Evolutionary conservation across 2,888 invertebrate species (phyloP), one percentile per base, ranked within the genome.

Genomic region (Eupithecia dodoneata): DNA sequence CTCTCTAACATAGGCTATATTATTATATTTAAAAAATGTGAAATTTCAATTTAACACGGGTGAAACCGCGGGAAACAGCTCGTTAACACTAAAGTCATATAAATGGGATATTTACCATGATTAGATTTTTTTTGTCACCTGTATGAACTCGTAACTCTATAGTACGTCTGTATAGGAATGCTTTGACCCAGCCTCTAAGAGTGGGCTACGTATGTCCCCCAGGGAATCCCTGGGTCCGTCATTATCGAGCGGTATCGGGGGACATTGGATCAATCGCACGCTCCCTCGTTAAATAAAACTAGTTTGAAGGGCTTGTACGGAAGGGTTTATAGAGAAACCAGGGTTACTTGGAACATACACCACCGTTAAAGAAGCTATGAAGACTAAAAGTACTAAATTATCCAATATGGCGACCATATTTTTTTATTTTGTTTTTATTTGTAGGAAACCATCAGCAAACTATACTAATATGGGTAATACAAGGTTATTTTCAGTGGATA

Each of bases 181-280:
- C 30, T 44, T 63, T 63, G 73, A 63, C 18, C 69, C 45, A 78
- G 78, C 78, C 52, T 45, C 41, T 30, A 5, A 0, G 18, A 18
- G n/a, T 6, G 9, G 6, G 66, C 78, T 73, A 71, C 49, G 49
- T 13, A 41, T 65, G 69, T 69, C 66, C 69, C 75, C 79, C 74
- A 76, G 71, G 76, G 76, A 75, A 77, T 77, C 74, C 76, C 70
- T 49, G 69, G 65, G 73, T 65, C 63, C 72, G 78, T 80, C 76
- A 78, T 80, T 80, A 80, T 78, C 78, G 80, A 76, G 76, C 80
- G 75, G 75, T 75, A 77, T 75, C 75, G 75, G 77, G 69, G 74
- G 74, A 65, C 76, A 67, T 47, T 78, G 76, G 80, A 78, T 80
- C 80, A 78, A 80, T 80, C 78, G 74, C 77, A 78, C 76, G 77